Percentiles rank a stretch among this genome's conserved stretches.
Conservation (phyloP, 1,140 invertebrate genomes). For the Magallana gigas region DNA sequence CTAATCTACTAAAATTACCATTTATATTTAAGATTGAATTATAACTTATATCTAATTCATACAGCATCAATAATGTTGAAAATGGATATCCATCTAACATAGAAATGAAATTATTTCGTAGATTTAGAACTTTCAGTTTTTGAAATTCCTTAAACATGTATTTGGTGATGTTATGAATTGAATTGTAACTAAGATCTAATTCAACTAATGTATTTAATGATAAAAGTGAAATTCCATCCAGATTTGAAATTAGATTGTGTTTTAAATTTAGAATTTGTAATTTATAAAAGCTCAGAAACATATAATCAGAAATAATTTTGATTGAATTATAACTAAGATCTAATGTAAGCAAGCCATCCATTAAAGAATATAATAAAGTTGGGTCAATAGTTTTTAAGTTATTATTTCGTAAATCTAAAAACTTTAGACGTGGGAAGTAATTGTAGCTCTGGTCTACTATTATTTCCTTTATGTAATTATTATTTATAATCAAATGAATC, state of each 20-base stretch:
- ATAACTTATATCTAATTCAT: too few species aligned
- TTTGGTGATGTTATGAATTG: not conserved
- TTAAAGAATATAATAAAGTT: too few species aligned
- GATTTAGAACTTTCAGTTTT: not conserved
- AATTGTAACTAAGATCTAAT: conserved; percentile 12
- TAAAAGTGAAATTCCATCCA: not conserved
- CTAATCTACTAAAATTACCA: too few species aligned
- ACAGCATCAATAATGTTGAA: not conserved
- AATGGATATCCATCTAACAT: not conserved
- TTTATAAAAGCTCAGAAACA: not conserved
- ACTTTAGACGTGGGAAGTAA: too few species aligned
- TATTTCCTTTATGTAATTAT: too few species aligned
- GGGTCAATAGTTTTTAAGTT: too few species aligned
- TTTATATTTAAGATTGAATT: too few species aligned
- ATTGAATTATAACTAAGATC: conserved; percentile 14
- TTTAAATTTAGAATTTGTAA: too few species aligned
- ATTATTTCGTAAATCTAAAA: too few species aligned
- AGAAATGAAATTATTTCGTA: not conserved
- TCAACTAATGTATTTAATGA: not conserved
- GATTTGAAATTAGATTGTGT: too few species aligned
- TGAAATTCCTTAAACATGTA: conserved; percentile 43
- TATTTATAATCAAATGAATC: too few species aligned
- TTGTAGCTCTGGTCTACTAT: too few species aligned
- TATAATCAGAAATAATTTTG: conserved; percentile 14
- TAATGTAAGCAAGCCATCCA: not conserved